phyloP scores from a whole-genome alignment of 1,140 invertebrate species.

The Hesperophylax magnus region DNA sequence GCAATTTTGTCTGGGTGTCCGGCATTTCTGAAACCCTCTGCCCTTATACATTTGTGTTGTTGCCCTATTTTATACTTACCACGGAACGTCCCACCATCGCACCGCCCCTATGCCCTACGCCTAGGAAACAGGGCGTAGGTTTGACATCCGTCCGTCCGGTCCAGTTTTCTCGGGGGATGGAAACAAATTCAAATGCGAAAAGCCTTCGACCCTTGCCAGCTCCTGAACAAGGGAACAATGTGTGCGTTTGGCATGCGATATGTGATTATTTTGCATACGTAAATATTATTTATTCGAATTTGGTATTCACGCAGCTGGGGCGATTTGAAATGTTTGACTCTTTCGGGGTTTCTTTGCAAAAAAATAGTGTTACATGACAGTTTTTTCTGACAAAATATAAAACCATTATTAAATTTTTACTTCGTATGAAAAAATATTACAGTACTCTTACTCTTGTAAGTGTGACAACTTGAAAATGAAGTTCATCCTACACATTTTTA shows the following conservation, averaged over 20 bases:
- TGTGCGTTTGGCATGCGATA: slow-evolving; percentile 38
- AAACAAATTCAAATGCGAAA: slow-evolving; percentile 56
- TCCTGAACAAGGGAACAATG: slow-evolving; percentile 27
- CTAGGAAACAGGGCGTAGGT: background rate
- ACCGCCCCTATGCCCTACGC: background rate
- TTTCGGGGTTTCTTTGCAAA: too few relatives aligned
- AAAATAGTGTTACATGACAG: too few relatives aligned
- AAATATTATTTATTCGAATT: slow-evolving; percentile 20
- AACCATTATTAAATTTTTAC: too few relatives aligned
- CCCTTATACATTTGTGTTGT: slow-evolving; percentile 6
- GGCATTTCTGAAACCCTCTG: slow-evolving; percentile 20
- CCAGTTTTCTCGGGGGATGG: slow-evolving; percentile 38
- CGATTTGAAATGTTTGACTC: too few relatives aligned
- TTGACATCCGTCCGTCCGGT: slow-evolving; percentile 39
- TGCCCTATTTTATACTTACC: slow-evolving; percentile 24
- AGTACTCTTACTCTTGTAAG: too few relatives aligned
- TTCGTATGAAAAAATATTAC: too few relatives aligned
- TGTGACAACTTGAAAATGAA: too few relatives aligned
- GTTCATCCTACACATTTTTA: too few relatives aligned
- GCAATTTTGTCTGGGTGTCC: slow-evolving; percentile 2
- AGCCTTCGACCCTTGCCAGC: slow-evolving; percentile 22
- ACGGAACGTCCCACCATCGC: background rate
- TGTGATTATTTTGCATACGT: slow-evolving; percentile 36
- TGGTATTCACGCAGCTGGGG: background rate
- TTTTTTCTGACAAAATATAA: too few relatives aligned